Evolutionary conservation across 2,113 vertebrate genomes (phyloP).

Genomic region (Nesogale talazaci): DNA sequence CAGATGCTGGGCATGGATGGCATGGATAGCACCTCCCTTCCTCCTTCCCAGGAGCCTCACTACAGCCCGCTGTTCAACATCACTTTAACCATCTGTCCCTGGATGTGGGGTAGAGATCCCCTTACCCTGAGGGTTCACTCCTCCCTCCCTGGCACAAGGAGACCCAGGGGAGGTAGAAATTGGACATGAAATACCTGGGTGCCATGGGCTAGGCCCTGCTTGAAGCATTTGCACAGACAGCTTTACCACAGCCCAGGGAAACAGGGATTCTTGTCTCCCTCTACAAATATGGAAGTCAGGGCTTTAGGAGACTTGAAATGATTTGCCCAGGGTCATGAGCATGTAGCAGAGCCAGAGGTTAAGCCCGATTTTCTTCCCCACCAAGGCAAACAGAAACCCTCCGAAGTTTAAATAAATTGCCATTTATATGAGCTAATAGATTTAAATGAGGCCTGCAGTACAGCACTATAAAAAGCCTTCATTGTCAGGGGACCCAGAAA

Average conservation of each 20-base stretch:
- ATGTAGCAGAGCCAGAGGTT: not conserved
- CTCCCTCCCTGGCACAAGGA: not conserved
- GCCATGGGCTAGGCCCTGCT: rapidly evolving
- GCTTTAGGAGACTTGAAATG: not conserved
- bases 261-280: no score
- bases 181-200: not conserved
- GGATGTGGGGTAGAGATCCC: rapidly evolving
- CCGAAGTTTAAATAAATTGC: conserved; percentile 90
- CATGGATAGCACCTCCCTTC: rapidly evolving
- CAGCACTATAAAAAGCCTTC: conserved; percentile 71
- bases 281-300: not conserved
- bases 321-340: not conserved
- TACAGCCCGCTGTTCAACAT: not conserved
- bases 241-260: rapidly evolving
- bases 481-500: conserved; percentile 78
- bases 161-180: not conserved
- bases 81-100: rapidly evolving
- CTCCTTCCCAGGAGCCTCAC: not conserved
- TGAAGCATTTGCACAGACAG: rapidly evolving
- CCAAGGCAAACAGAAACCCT: conserved; percentile 74
- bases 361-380: conserved; percentile 39
- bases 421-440: conserved; percentile 85
- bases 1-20: not conserved
- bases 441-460: conserved; percentile 84
- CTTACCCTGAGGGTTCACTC: not conserved